Evolutionary conservation across 2,113 vertebrate species (phyloP), one percentile per base, ranked within the genome.

Genomic region (Scytalopus superciliaris): DNA sequence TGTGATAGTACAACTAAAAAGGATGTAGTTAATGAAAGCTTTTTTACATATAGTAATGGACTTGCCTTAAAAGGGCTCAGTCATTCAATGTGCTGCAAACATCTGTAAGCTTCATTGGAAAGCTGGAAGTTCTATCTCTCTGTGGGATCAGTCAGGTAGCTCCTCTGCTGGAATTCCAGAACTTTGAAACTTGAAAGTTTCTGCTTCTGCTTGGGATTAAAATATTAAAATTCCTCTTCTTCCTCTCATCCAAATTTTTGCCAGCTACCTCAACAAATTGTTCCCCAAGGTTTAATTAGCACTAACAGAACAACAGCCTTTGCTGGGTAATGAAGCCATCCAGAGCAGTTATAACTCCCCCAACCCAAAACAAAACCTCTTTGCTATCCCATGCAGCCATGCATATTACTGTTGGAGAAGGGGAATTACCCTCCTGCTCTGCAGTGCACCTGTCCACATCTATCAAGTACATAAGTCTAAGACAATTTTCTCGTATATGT

Each of bases 271-370:
- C 68, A 88, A 84, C 68, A 86, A 77, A 85, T 73, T 88, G 35
- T 68, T 93, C 85, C 82, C 95, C 2, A 6, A 82, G 79, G 87
- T 76, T 95, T 94, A 86, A 96, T 93, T 95, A 90, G 68, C 25
- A 45, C 42, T 72, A 64, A 45, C 44, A 94, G 63, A 92, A 66
- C 50, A 92, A 93, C 28, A 75, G 82, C n/a, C 33, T 79, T 78
- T 91, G 56, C 90, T 57, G n/a, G 66, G 52, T 72, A 60, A 70
- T 73, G 84, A 67, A 93, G 42, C 45, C 49, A 60, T 53, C 19
- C 79, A 70, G 79, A 77, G 47, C 39, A 68, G 72, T 23, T 79
- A 28, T 24, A 82, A 11, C 30, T 45, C 44, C 37, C 14, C 47
- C 35, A 76, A 19, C 53, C n/a, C 49, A n/a, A 87, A 55, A 6